Percentiles rank a stretch among this genome's conserved stretches.
These are phyloP conservation scores for Rissa tridactyla DNA, from an alignment of 2,113 vertebrate species.

Conservation along the genomic window DNA sequence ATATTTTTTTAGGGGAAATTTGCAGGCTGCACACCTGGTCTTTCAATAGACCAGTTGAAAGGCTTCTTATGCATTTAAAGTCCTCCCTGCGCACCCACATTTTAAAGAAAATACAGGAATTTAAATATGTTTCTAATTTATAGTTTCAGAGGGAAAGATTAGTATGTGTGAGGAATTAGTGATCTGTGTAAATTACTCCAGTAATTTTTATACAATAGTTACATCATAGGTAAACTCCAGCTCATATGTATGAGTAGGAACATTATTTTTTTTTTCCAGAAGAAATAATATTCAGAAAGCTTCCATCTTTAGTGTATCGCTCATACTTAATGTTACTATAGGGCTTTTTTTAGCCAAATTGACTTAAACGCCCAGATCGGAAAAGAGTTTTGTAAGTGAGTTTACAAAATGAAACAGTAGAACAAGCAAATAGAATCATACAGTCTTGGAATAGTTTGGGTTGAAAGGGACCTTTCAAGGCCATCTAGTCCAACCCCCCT, in stretches of 20 bases:
- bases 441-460: not conserved
- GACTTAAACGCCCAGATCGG: not conserved
- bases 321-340: not conserved
- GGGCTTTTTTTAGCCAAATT: not conserved
- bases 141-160: conserved; percentile 32
- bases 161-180: conserved; percentile 37
- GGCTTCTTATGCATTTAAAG: conserved; percentile 40
- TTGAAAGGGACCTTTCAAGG: not conserved
- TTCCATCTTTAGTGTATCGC: not conserved
- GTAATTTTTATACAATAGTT: not conserved
- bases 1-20: conserved; percentile 24
- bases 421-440: not conserved
- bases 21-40: conserved; percentile 23
- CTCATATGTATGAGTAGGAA: not conserved
- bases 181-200: not conserved
- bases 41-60: conserved; percentile 11
- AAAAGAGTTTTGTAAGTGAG: not conserved
- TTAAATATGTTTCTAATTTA: conserved; percentile 20
- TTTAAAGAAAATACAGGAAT: conserved; percentile 38
- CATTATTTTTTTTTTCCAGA: not conserved
- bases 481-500: not conserved
- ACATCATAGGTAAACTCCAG: not conserved
- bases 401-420: not conserved
- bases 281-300: not conserved
- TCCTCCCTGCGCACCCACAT: not conserved